Evolutionary conservation across 2,113 vertebrate species (phyloP).

Genomic region (Phalacrocorax brasilianus): DNA sequence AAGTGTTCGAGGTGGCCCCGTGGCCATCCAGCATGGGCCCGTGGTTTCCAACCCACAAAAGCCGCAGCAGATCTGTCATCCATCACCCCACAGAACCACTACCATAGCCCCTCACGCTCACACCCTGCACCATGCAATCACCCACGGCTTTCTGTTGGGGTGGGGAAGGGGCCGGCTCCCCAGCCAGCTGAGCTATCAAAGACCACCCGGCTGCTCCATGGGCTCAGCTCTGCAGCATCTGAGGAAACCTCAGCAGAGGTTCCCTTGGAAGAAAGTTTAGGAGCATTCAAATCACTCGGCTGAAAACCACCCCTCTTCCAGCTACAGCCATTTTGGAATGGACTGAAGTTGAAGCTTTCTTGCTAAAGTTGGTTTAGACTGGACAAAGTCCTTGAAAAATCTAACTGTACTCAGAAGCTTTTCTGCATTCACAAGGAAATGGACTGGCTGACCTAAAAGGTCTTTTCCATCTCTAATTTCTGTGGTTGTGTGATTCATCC

Average conservation of each 20-base stretch:
- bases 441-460: constrained; percentile 46
- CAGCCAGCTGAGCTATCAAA: neutral
- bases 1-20: too few relatives aligned
- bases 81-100: rapidly evolving
- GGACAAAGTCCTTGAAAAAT: constrained; percentile 22
- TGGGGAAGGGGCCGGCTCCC: neutral
- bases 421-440: constrained; percentile 23
- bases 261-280: neutral
- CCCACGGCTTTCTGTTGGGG: neutral
- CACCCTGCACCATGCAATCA: rapidly evolving
- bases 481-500: constrained; percentile 41
- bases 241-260: neutral
- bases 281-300: neutral
- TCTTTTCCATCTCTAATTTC: constrained; percentile 62
- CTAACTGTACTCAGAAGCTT: neutral
- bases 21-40: neutral
- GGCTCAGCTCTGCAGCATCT: neutral
- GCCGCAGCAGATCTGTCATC: neutral
- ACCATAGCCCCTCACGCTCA: rapidly evolving
- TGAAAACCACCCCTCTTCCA: neutral
- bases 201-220: rapidly evolving
- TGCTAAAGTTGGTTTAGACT: neutral
- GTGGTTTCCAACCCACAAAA: neutral
- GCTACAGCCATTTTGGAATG: neutral
- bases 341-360: neutral